Percentiles rank a stretch among this genome's conserved stretches.
phyloP scores from a whole-genome alignment of 2,113 vertebrate genomes.

The Spea bombifrons region DNA sequence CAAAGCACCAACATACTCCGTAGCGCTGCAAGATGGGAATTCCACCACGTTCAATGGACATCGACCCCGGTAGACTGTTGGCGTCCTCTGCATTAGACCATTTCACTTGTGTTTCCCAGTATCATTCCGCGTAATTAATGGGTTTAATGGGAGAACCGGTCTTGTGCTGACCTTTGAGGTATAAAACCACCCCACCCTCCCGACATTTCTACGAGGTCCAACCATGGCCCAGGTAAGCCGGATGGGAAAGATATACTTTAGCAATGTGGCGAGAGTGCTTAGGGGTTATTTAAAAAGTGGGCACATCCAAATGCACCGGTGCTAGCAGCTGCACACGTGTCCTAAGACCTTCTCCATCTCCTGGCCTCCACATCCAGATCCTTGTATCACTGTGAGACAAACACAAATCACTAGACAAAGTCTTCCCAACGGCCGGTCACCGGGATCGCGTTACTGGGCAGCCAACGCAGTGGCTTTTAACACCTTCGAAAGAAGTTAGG shows the following conservation, averaged over 20 bases:
- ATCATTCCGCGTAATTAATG: too few relatives aligned
- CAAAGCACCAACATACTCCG: too few relatives aligned
- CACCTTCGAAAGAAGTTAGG: conserved; percentile 59
- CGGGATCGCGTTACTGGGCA: conserved; percentile 8
- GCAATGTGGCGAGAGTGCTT: conserved; percentile 3
- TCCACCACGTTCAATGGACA: too few relatives aligned
- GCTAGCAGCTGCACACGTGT: not conserved
- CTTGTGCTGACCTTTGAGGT: too few relatives aligned
- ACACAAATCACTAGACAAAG: conserved; percentile 39
- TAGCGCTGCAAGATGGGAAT: too few relatives aligned
- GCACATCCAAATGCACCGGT: not conserved
- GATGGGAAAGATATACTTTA: not conserved
- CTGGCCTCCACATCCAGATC: conserved; percentile 2
- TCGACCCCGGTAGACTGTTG: too few relatives aligned
- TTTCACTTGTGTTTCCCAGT: too few relatives aligned
- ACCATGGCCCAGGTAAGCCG: not conserved
- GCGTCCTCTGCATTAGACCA: too few relatives aligned
- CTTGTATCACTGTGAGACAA: conserved; percentile 37
- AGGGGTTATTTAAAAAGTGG: conserved; percentile 8
- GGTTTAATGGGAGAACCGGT: too few relatives aligned
- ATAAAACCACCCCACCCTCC: not conserved
- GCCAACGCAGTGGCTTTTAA: conserved; percentile 44
- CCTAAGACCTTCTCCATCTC: not conserved
- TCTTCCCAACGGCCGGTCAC: conserved; percentile 34
- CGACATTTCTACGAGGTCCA: not conserved